Base-by-base conservation (phyloP, 2,113 vertebrate genomes). In the Cololabis saira region DNA sequence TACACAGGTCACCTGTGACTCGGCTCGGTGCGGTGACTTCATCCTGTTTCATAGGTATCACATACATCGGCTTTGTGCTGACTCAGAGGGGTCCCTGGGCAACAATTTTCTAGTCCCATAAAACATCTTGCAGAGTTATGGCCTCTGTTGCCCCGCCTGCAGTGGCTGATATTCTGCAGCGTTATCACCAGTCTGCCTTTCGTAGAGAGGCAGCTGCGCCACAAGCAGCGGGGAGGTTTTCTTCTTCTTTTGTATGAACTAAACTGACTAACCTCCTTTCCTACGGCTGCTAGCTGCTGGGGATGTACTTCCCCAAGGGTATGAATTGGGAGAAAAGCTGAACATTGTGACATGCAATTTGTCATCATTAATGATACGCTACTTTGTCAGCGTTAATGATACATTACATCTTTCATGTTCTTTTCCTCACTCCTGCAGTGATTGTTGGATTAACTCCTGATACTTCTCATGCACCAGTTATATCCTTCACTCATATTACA, bases 31-130 rank as follows among this genome's bases (percentile, higher is more conserved):
- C n/a, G n/a, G n/a, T n/a, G n/a, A n/a, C n/a, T n/a, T n/a, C n/a
- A n/a, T n/a, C n/a, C n/a, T n/a, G n/a, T 37, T 82, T 82, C 84
- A 84, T 77, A 48, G 27, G 78, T 55, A 62, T 71, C 80, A 53
- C 60, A 75, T 52, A 22, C 50, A 12, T 7, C 0, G 63, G 54
- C 67, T 81, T 59, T 62, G 74, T 70, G 74, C 62, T 71, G 79
- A 74, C 61, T 21, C 2, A 47, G 76, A 48, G 59, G 45, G 65
- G 3, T 0, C 16, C 49, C 33, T 18, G 66, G 54, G 73, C 13
- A 44, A 4, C 40, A 40, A 24, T 18, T 19, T 70, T 61, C 60
- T 68, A 61, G 15, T 27, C 15, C 24, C 8, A 11, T 4, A 5
- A 19, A 55, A 12, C 10, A 7, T 30, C 24, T 27, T 27, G 3